Percentiles rank a stretch among this genome's conserved stretches.
These are phyloP conservation scores for Trichosurus vulpecula DNA, from an alignment of 2,797 vertebrate species.

Conservation along the genomic window DNA sequence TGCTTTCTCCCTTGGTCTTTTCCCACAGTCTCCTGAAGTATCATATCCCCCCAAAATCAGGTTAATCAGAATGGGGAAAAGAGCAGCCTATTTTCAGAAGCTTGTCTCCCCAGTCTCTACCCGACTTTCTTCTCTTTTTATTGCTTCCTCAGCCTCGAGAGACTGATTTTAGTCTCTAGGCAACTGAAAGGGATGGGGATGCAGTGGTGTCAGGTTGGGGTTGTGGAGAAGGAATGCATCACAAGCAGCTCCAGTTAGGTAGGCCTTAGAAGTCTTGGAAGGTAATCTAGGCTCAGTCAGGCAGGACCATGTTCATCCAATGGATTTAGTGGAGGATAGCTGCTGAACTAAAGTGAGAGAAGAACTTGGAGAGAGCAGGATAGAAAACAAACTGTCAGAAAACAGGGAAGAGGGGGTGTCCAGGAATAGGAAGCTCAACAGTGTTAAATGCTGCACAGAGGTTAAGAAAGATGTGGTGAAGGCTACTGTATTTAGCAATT, in stretches of 20 bases:
- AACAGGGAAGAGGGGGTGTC: no score
- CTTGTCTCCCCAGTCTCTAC: background rate
- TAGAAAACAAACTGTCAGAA: no score
- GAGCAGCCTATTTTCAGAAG: background rate
- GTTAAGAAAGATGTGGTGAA: no score
- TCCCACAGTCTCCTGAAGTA: background rate
- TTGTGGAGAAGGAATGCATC: background rate
- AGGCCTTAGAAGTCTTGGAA: background rate
- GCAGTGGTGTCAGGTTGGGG: background rate
- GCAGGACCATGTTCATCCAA: no score
- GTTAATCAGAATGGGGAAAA: background rate
- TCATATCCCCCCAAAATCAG: background rate
- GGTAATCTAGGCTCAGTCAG: background rate
- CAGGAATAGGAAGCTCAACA: no score
- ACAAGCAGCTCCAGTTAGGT: background rate
- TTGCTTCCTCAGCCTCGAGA: background rate
- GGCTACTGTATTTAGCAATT: no score
- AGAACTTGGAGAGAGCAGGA: no score
- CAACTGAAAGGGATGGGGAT: background rate
- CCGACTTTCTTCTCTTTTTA: background rate
- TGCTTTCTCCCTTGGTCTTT: background rate
- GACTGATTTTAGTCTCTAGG: background rate
- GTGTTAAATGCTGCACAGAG: no score
- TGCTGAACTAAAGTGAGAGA: no score
- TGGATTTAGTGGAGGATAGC: no score